phyloP scores from a whole-genome alignment of 2,888 invertebrate genomes.

The Anodontia alba region DNA sequence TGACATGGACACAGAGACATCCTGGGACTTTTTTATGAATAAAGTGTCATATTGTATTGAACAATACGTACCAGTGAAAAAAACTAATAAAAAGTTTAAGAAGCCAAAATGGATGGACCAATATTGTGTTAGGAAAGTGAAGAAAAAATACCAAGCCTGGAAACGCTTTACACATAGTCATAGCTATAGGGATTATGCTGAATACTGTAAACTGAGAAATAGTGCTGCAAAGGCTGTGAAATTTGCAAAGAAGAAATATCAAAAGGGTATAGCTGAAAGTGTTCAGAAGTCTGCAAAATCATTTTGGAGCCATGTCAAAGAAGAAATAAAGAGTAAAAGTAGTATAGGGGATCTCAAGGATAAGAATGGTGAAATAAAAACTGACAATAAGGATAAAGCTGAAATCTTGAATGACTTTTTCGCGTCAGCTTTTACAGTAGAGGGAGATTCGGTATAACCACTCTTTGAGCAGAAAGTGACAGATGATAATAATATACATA shows the following conservation, averaged over 20 bases:
- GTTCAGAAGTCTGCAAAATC: no score
- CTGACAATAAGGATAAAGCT: no score
- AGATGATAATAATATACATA: no score
- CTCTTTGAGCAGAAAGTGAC: no score
- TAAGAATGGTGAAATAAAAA: no score
- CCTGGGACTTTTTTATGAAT: not conserved
- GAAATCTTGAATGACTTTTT: no score
- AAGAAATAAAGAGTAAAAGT: no score
- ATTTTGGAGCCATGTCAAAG: no score
- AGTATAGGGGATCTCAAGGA: no score
- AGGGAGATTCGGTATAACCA: no score
- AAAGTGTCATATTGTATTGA: slow-evolving; percentile 17
- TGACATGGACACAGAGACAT: not conserved
- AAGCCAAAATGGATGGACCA: slow-evolving; percentile 35
- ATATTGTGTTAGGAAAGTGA: slow-evolving; percentile 17
- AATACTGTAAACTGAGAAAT: slow-evolving; percentile 12
- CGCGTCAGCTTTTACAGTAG: no score
- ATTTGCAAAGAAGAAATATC: not conserved
- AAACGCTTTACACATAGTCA: slow-evolving; percentile 29
- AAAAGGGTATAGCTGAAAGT: no score
- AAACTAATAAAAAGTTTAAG: not conserved
- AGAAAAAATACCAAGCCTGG: slow-evolving; percentile 41
- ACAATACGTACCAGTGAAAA: not conserved
- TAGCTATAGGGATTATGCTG: slow-evolving; percentile 7
- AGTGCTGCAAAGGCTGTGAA: slow-evolving; percentile 23